Evolutionary conservation across 53 echinoderm and acorn worm species (phyloP).

Genomic region (Patiria pectinifera): DNA sequence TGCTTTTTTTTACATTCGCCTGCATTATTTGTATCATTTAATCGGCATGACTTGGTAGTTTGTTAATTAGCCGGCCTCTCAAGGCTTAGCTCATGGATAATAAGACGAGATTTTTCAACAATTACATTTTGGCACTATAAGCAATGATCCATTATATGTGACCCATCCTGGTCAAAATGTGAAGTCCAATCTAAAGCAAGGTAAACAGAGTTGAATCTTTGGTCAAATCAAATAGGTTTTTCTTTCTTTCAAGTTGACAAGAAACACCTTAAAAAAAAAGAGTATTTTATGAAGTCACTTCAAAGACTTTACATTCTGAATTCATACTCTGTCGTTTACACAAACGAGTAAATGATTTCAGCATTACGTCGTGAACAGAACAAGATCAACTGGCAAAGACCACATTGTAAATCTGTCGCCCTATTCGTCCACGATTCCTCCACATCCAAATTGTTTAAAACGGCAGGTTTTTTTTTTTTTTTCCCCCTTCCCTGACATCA

Average conservation of each 20-base stretch:
- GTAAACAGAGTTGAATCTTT: background rate
- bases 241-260: background rate
- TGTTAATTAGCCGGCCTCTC: background rate
- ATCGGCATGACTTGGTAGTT: background rate
- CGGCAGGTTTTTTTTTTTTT: background rate
- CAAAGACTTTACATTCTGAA: too few species aligned
- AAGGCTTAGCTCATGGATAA: background rate
- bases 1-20: conserved; percentile 24
- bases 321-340: too few species aligned
- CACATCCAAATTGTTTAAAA: background rate
- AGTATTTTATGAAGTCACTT: background rate
- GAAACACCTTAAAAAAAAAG: background rate
- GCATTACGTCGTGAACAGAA: background rate
- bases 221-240: background rate
- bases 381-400: background rate
- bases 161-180: background rate
- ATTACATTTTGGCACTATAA: background rate
- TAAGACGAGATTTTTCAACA: background rate
- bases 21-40: background rate
- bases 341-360: too few species aligned
- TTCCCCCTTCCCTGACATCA: background rate
- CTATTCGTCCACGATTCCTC: background rate
- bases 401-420: background rate
- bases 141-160: background rate
- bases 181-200: conserved; percentile 14